Evolutionary conservation across 2,797 vertebrate species (phyloP).

Genomic region (Tamandua tetradactyla): DNA sequence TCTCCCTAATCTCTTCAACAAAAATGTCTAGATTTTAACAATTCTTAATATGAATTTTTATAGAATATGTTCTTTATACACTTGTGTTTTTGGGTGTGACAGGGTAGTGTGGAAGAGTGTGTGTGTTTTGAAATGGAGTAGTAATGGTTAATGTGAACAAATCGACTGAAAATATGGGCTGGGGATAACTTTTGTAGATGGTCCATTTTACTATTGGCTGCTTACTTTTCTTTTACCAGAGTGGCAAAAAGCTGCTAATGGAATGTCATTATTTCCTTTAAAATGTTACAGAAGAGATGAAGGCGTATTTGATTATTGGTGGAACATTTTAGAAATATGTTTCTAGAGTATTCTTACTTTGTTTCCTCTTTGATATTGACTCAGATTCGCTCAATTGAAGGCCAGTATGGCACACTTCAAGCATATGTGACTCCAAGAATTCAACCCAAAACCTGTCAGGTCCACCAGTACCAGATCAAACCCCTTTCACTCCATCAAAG

Average conservation of each 20-base stretch:
- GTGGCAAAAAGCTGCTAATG: not conserved
- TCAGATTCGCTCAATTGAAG: constrained; percentile 98
- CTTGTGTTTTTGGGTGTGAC: not conserved
- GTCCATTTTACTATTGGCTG: not conserved
- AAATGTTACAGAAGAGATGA: not conserved
- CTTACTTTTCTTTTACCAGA: not conserved
- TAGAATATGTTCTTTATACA: not conserved
- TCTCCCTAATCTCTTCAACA: not conserved
- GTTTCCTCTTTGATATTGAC: not conserved
- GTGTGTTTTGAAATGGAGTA: not conserved
- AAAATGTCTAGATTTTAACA: constrained; percentile 10
- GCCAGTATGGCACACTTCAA: constrained; percentile 96
- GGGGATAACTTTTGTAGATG: not conserved
- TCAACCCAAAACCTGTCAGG: constrained; percentile 98
- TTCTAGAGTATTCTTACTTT: not conserved
- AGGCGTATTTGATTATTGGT: not conserved
- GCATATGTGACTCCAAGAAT: constrained; percentile 96
- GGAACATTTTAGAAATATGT: constrained; percentile 1
- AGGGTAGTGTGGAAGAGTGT: not conserved
- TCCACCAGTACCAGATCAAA: constrained; percentile 96
- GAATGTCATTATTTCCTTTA: not conserved
- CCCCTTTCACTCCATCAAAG: constrained; percentile 98
- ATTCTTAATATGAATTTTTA: constrained; percentile 24
- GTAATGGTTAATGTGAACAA: not conserved
- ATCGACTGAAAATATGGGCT: not conserved